A percentile compares a stretch with the other conserved stretches of the same genome.
phyloP scores from a whole-genome alignment of 2,113 vertebrate species.

The Martes martes region DNA sequence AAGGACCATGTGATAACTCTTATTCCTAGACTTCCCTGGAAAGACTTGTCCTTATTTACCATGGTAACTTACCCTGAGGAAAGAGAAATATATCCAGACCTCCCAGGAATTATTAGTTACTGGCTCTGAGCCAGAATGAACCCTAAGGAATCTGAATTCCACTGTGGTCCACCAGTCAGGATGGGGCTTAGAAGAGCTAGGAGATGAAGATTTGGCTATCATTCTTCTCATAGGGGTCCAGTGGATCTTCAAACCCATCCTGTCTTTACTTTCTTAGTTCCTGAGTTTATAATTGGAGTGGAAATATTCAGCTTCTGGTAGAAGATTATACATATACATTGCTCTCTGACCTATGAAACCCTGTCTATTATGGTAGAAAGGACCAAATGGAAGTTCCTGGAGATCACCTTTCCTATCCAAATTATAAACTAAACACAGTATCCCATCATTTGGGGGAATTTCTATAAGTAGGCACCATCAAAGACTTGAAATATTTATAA shows the following conservation, averaged over 20 bases:
- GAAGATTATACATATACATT: background rate
- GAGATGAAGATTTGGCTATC: background rate
- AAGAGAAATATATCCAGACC: conserved; percentile 29
- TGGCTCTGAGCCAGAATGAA: conserved; percentile 6
- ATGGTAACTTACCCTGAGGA: conserved; percentile 9
- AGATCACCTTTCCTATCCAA: background rate
- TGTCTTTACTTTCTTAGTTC: background rate
- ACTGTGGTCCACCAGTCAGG: background rate
- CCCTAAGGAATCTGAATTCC: background rate
- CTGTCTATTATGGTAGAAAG: background rate
- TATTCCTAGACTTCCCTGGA: background rate
- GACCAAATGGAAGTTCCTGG: background rate
- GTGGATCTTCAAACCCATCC: background rate
- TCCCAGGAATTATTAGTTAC: background rate
- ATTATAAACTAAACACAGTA: background rate
- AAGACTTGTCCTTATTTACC: background rate
- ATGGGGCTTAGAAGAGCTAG: background rate
- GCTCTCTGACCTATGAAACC: background rate
- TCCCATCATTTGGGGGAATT: background rate
- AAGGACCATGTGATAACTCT: background rate
- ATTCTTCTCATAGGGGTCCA: background rate
- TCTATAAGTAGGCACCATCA: background rate
- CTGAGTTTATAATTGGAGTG: background rate
- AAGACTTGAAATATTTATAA: background rate
- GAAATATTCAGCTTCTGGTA: background rate